A percentile compares a stretch with the other conserved stretches of the same genome.
Evolutionary conservation across 2,888 invertebrate species (phyloP).

Genomic region (Sphaerophoria rueppellii): DNA sequence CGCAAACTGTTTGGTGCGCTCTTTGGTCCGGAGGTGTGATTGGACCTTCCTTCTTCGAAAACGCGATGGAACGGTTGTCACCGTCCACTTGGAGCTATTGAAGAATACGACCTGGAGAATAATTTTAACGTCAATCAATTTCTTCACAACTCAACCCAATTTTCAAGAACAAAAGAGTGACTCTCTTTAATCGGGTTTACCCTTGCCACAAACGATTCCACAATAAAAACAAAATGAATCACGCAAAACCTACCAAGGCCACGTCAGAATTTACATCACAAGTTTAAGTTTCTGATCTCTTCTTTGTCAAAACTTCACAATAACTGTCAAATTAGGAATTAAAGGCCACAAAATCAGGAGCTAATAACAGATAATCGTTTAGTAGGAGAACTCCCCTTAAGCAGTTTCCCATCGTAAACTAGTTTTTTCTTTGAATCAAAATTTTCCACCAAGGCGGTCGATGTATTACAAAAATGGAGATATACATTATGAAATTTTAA

Average conservation of each 20-base stretch:
- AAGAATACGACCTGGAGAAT: no score
- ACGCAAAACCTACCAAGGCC: constrained; percentile 3
- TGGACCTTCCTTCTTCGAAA: no score
- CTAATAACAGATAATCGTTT: constrained; percentile 62
- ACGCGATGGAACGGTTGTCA: no score
- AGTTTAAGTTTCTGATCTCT: neutral
- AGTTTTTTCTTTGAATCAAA: neutral
- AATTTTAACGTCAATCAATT: no score
- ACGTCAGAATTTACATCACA: constrained; percentile 1
- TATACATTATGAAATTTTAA: constrained; percentile 40
- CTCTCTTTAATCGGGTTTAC: neutral
- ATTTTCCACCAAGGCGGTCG: constrained; percentile 22
- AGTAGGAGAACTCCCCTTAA: constrained; percentile 53
- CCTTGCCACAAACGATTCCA: neutral
- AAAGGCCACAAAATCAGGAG: no score
- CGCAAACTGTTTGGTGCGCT: no score
- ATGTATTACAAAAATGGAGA: constrained; percentile 1
- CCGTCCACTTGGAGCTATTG: no score
- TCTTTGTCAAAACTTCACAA: constrained; percentile 17
- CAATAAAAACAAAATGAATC: constrained; percentile 10
- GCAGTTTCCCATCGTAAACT: constrained; percentile 42
- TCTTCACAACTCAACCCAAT: no score
- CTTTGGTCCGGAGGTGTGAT: no score
- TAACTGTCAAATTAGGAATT: no score
- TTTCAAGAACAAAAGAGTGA: constrained; percentile 5